phyloP scores from a whole-genome alignment of 1,140 invertebrate species.

The Lepidurus packardi region DNA sequence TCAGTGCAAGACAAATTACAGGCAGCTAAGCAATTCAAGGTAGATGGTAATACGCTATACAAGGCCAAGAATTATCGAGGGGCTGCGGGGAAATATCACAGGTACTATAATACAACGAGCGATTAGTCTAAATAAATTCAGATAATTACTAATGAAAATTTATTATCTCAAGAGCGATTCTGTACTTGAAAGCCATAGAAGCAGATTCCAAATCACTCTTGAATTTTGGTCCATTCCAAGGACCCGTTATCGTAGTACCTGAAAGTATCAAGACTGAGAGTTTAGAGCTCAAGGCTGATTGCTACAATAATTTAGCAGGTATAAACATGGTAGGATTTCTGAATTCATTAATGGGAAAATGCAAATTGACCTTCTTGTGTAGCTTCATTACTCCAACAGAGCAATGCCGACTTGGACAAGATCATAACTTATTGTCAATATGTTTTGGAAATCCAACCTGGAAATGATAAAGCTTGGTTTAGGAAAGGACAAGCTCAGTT shows the following conservation, averaged over 20 bases:
- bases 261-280: background rate
- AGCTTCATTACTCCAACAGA: slow-evolving; percentile 24
- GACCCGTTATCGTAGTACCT: background rate
- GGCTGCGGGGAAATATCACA: slow-evolving; percentile 25
- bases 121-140: background rate
- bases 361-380: background rate
- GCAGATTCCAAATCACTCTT: slow-evolving; percentile 16
- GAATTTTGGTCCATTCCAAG: background rate
- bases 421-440: slow-evolving; percentile 23
- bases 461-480: slow-evolving; percentile 26
- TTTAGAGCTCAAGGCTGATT: slow-evolving; percentile 3
- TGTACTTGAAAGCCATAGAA: slow-evolving; percentile 26
- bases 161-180: slow-evolving; percentile 15
- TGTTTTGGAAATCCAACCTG: background rate
- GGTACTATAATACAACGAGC: slow-evolving; percentile 1
- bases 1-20: slow-evolving; percentile 8
- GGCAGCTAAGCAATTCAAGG: background rate
- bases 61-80: slow-evolving; percentile 22
- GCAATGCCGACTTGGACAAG: slow-evolving; percentile 23
- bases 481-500: slow-evolving; percentile 19
- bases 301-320: slow-evolving; percentile 29
- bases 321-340: background rate
- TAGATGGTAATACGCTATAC: slow-evolving; percentile 25
- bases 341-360: background rate
- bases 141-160: no score